These are phyloP conservation scores for Echiichthys vipera DNA, from an alignment of 2,797 vertebrate species.

Conservation along the genomic window DNA sequence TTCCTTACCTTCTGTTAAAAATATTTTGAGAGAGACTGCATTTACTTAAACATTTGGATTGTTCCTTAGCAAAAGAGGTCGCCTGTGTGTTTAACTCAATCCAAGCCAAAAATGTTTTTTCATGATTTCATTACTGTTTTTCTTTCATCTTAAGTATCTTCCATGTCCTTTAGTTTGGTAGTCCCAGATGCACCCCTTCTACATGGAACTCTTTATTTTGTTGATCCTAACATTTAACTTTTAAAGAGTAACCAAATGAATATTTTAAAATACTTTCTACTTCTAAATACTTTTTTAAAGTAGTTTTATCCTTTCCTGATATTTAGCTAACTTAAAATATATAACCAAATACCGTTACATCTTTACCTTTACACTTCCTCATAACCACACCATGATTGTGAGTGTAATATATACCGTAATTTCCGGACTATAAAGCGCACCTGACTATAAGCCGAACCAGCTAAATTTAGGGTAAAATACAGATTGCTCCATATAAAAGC, in stretches of 20 bases:
- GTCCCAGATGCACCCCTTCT: conserved; percentile 45
- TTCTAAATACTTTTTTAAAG: conserved; percentile 63
- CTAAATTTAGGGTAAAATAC: no score
- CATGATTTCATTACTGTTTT: conserved; percentile 47
- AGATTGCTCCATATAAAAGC: no score
- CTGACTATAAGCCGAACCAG: no score
- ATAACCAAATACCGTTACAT: conserved; percentile 79
- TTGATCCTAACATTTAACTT: conserved; percentile 65
- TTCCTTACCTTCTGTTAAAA: conserved; percentile 72
- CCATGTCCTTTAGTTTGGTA: conserved; percentile 45
- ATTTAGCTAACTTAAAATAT: conserved; percentile 72
- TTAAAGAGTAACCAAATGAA: conserved; percentile 82
- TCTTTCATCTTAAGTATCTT: conserved; percentile 31
- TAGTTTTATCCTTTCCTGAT: conserved; percentile 81
- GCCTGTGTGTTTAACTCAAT: conserved; percentile 68
- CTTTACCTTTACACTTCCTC: conserved; percentile 66
- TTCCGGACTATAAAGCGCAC: no score
- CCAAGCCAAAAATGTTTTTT: conserved; percentile 62
- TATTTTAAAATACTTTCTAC: conserved; percentile 84
- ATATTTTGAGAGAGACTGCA: conserved; percentile 42
- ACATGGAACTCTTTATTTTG: conserved; percentile 64
- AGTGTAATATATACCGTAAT: no score
- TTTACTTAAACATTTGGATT: conserved; percentile 39
- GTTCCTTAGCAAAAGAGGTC: conserved; percentile 70
- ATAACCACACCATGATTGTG: conserved; percentile 64